Conservation (phyloP, 2,888 invertebrate species). For the Mythimna pallens region DNA sequence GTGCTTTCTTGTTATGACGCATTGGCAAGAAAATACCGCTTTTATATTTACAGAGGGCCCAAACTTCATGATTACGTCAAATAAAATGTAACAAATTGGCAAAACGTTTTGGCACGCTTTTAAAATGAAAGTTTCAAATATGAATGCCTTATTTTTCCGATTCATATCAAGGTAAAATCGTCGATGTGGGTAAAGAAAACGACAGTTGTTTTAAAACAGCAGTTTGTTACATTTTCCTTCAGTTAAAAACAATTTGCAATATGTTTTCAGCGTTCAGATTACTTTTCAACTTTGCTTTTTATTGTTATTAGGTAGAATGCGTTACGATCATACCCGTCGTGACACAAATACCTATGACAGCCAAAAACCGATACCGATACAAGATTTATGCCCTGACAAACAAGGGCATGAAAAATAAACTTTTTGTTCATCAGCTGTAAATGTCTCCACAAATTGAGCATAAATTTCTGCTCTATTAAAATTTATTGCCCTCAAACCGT, state of each 20-base stretch:
- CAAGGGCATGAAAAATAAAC: constrained; percentile 78
- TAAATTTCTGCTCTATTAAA: constrained; percentile 89
- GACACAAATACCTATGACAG: constrained; percentile 62
- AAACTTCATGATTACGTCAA: constrained; percentile 38
- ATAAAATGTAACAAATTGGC: constrained; percentile 47
- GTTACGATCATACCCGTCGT: constrained; percentile 48
- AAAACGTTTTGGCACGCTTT: constrained; percentile 51
- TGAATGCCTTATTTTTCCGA: constrained; percentile 45
- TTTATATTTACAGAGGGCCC: constrained; percentile 21
- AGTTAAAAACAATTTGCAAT: constrained; percentile 49
- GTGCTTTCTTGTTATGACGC: constrained; percentile 25
- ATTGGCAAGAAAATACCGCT: constrained; percentile 17
- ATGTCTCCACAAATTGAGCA: constrained; percentile 86
- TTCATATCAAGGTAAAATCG: constrained; percentile 47
- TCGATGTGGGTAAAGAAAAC: constrained; percentile 36
- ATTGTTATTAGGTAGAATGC: constrained; percentile 49
- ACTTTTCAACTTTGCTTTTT: constrained; percentile 50
- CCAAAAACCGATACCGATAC: constrained; percentile 63
- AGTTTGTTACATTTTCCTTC: constrained; percentile 37
- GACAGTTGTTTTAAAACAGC: constrained; percentile 51
- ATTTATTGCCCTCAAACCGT: constrained; percentile 86
- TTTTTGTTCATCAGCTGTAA: constrained; percentile 87
- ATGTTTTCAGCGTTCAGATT: constrained; percentile 42
- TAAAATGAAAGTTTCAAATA: constrained; percentile 47
- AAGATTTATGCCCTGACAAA: constrained; percentile 75